phyloP scores from a whole-genome alignment of 2,797 vertebrate species.

The Onychomys torridus region DNA sequence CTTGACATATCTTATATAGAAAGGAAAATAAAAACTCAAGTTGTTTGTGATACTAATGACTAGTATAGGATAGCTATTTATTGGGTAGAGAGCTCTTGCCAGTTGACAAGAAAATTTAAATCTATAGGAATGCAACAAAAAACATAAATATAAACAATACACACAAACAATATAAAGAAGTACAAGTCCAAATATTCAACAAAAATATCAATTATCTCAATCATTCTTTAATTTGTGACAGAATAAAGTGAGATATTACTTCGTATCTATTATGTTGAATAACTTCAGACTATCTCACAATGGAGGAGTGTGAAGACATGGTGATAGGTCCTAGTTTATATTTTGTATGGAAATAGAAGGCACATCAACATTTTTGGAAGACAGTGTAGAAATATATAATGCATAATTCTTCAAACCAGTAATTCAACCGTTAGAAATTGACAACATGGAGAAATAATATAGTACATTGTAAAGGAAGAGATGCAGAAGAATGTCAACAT shows the following conservation, averaged over 20 bases:
- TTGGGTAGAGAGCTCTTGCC: not conserved
- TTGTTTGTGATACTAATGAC: slow-evolving; percentile 21
- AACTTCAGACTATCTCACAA: slow-evolving; percentile 14
- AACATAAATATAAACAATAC: not conserved
- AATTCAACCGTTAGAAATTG: not conserved
- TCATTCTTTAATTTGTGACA: slow-evolving; percentile 11
- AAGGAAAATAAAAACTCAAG: not conserved
- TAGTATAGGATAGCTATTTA: slow-evolving; percentile 1
- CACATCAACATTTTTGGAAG: not conserved
- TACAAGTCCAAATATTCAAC: not conserved
- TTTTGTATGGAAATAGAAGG: not conserved
- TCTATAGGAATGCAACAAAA: not conserved
- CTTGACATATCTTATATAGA: slow-evolving; percentile 22
- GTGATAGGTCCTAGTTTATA: not conserved
- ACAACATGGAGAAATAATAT: not conserved
- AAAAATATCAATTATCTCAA: not conserved
- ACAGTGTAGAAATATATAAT: not conserved
- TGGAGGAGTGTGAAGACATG: not conserved
- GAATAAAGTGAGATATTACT: not conserved
- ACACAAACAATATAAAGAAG: not conserved
- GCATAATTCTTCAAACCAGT: not conserved
- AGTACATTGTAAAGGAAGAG: not conserved
- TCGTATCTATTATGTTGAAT: not conserved
- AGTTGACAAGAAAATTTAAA: not conserved
- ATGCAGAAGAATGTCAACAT: not conserved